Evolutionary conservation across 2,888 invertebrate species (phyloP), one percentile per base, ranked within the genome.

Genomic region (Amaurobius ferox): DNA sequence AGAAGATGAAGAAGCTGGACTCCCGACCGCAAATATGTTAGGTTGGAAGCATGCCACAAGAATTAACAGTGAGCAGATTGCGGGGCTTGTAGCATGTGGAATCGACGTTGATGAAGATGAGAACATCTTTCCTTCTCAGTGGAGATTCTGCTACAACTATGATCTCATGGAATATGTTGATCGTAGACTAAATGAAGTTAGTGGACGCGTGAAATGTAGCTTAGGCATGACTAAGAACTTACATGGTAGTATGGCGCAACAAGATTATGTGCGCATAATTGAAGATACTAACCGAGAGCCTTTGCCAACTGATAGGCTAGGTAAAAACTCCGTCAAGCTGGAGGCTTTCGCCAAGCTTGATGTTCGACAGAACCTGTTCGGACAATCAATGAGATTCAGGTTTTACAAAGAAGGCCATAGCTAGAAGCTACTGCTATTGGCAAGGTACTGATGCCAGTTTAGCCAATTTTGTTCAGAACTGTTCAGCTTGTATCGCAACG

Each of bases 1-100:
- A 6, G 23, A 23, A 23, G 68, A 68, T 23, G 35, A 29, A 7
- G 35, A 68, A 26, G 68, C 68, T 68, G 68, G 39, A 26, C 1
- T 13, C 0, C 68, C 68, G n/a, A 68, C 68, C 3, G 68, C 68
- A 1, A 68, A 68, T 23, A 19, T 68, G 11, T 23, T 68, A 26
- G 68, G 68, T 3, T 68, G 68, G 68, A 68, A 19, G 68, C 68
- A 35, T n/a, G 68, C 68, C 1, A 23, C 19, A 5, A 68, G 19
- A 39, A 9, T 68, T 19, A 68, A 16, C 1, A 11, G 19, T 2
- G 68, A 39, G n/a, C 35, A 39, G 19, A 26, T 11, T 23, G 39
- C n/a, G 2, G 68, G 68, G n/a, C 23, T 68, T 1, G 5, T 7
- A 9, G 1, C 32, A 9, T 68, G 68, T 23, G 39, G 39, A 19